Evolutionary conservation across 2,888 invertebrate genomes (phyloP), one percentile per base, ranked within the genome.

Genomic region (Cosmia trapezina): DNA sequence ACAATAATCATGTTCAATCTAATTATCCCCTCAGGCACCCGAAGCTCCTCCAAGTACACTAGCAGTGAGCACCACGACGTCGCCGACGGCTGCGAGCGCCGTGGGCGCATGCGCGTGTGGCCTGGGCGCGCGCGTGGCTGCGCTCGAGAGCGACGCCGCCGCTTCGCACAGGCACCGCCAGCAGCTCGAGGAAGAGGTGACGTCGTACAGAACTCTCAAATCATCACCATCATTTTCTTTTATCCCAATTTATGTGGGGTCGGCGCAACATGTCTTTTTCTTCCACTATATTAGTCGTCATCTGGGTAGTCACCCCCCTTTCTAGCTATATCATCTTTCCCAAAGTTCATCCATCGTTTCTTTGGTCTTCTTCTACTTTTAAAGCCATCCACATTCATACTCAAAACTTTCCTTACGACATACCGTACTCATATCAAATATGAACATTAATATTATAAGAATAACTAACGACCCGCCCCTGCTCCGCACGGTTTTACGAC

Each of bases 131-230:
- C 96, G 96, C 80, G 95, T 97, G 54, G 96, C 96, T 70, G 96
- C 97, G 61, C 96, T 97, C 2, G 97, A 95, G 86, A 91, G 92
- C 8, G 95, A 94, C 83, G 94, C 92, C 22, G 91, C 89, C 63
- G 69, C 84, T 61, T 86, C 92, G 69, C 90, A 86, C 73, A 61
- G 92, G 1, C 92, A 92, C 41, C 87, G 92, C 0, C 93, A 89
- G 37, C 94, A 93, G 60, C 91, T 94, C 4, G 95, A 94, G 79
- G 96, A 94, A 56, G 95, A 94, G 95, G 95, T 74, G 9, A 75
- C 65, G 33, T 0, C 8, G 8, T 37, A 17, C 1, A 14, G n/a
- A 22, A 9, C 37, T 37, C 12, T n/a, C 4, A 4, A 19, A 33
- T 19, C 33, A 57, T 33, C 28, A 57, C 19, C 17, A 17, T 19